These are phyloP conservation scores for Mugil cephalus DNA, from an alignment of 2,113 vertebrate species.

Conservation along the genomic window DNA sequence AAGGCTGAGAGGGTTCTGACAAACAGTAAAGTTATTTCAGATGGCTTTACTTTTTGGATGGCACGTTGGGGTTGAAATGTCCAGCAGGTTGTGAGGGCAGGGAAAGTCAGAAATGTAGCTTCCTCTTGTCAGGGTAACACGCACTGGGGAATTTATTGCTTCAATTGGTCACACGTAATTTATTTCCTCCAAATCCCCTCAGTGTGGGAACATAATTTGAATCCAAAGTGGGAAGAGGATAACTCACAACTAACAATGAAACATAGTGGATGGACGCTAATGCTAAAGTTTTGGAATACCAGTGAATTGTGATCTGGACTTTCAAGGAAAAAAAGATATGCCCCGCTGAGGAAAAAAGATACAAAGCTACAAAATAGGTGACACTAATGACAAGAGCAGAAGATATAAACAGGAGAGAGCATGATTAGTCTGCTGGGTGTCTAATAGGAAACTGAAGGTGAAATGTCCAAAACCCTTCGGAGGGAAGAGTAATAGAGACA, in stretches of 20 bases:
- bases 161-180: background rate
- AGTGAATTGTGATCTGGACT: background rate
- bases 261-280: no score
- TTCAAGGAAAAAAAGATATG: background rate
- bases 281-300: background rate
- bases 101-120: no score
- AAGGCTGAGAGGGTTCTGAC: no score
- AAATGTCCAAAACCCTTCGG: slow-evolving; percentile 29
- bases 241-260: background rate
- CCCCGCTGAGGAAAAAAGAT: background rate
- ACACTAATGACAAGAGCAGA: slow-evolving; percentile 7
- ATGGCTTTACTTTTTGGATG: no score
- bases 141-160: no score
- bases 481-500: slow-evolving; percentile 59
- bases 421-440: slow-evolving; percentile 29
- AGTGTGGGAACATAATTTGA: background rate
- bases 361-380: background rate
- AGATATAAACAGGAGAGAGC: slow-evolving; percentile 6
- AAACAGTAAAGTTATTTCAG: no score
- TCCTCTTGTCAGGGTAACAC: no score
- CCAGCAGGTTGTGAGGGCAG: no score
- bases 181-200: background rate
- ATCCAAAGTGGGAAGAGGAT: background rate
- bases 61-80: no score
- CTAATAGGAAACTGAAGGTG: slow-evolving; percentile 40